Evolutionary conservation across 2,888 invertebrate species (phyloP).

Genomic region (Stegophylla sp.): DNA sequence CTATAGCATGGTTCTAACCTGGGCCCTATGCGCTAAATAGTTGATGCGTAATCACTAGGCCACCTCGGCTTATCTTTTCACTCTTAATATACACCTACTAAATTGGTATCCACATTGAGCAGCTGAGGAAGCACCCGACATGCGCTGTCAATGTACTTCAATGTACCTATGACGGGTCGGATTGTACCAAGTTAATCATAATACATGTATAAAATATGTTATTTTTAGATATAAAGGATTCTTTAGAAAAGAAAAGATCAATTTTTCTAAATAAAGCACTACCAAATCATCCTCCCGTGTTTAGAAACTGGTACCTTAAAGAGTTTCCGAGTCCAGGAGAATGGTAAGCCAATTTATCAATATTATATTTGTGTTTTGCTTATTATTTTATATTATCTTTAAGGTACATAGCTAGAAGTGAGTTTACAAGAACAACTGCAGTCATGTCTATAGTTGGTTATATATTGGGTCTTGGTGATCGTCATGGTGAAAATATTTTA

Average conservation of each 20-base stretch:
- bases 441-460: conserved; percentile 98
- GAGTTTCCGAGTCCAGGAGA: conserved; percentile 89
- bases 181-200: too few relatives aligned
- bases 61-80: too few relatives aligned
- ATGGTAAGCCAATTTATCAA: conserved; percentile 69
- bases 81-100: too few relatives aligned
- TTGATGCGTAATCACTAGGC: too few relatives aligned
- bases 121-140: too few relatives aligned
- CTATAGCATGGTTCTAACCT: too few relatives aligned
- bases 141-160: too few relatives aligned
- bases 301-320: conserved; percentile 89
- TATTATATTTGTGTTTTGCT: conserved; percentile 21
- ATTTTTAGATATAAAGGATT: conserved; percentile 66
- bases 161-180: too few relatives aligned
- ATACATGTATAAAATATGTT: neutral
- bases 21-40: too few relatives aligned
- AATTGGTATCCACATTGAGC: too few relatives aligned
- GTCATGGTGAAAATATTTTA: conserved; percentile 95
- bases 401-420: conserved; percentile 89
- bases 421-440: conserved; percentile 90
- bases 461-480: conserved; percentile 91
- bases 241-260: conserved; percentile 73
- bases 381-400: conserved; percentile 61
- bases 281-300: conserved; percentile 80
- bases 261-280: conserved; percentile 69